A percentile compares a stretch with the other conserved stretches of the same genome.
phyloP scores from a whole-genome alignment of 1,140 invertebrate genomes.

The Diachasmimorpha longicaudata region DNA sequence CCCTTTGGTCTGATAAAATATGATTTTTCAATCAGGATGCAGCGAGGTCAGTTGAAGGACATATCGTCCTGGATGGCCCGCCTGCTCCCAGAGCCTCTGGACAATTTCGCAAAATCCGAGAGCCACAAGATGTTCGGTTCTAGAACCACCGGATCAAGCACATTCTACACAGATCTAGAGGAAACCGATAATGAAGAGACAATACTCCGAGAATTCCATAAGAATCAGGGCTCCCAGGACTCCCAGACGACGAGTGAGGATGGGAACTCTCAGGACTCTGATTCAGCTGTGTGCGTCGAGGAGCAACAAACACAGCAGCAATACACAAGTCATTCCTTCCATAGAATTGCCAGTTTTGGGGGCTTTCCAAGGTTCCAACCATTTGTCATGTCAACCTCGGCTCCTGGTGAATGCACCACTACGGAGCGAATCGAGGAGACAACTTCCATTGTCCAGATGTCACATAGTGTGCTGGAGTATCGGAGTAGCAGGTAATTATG shows the following conservation, averaged over 20 bases:
- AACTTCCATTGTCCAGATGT: constrained; percentile 50
- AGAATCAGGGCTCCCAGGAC: constrained; percentile 33
- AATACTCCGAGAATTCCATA: constrained; percentile 22
- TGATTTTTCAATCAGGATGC: constrained; percentile 45
- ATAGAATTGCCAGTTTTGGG: constrained; percentile 51
- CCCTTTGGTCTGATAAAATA: too few species aligned
- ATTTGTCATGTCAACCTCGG: constrained; percentile 56
- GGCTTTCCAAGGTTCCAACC: constrained; percentile 56
- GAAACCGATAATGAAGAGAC: constrained; percentile 35
- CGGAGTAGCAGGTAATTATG: constrained; percentile 51
- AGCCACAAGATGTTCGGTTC: constrained; percentile 57
- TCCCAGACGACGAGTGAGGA: constrained; percentile 46
- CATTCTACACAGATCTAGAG: constrained; percentile 56
- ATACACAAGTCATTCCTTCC: constrained; percentile 51
- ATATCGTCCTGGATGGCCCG: constrained; percentile 54
- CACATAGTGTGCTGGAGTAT: constrained; percentile 57
- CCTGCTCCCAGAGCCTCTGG: constrained; percentile 47
- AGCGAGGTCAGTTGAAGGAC: constrained; percentile 55
- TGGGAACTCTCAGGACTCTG: constrained; percentile 53
- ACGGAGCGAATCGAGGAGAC: constrained; percentile 42
- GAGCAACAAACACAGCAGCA: constrained; percentile 38
- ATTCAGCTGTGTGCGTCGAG: constrained; percentile 41
- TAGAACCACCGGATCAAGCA: constrained; percentile 50
- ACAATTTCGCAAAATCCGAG: constrained; percentile 36
- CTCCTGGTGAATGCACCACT: constrained; percentile 37